A percentile compares a stretch with the other conserved stretches of the same genome.
These are phyloP conservation scores for Pogonomyrmex californicus DNA, from an alignment of 1,140 invertebrate genomes.

Conservation along the genomic window DNA sequence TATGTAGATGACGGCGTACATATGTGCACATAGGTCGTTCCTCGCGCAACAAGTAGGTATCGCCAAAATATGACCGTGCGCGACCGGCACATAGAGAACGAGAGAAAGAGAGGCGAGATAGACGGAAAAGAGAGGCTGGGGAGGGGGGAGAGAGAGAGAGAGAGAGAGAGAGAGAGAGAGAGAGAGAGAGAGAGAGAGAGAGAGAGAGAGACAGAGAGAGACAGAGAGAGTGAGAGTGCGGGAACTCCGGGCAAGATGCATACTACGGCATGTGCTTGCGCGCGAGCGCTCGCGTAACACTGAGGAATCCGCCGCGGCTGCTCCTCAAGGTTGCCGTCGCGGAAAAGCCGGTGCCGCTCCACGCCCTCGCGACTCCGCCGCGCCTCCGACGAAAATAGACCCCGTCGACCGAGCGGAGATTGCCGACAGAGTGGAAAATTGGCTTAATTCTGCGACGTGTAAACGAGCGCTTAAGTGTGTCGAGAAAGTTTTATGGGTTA, in stretches of 20 bases:
- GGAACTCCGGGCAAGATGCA: slow-evolving; percentile 17
- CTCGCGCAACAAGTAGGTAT: slow-evolving; percentile 84
- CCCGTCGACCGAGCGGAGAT: slow-evolving; percentile 33
- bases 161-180: slow-evolving; percentile 7
- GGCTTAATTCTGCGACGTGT: slow-evolving; percentile 48
- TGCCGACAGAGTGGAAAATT: slow-evolving; percentile 63
- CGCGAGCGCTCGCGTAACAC: slow-evolving; percentile 36
- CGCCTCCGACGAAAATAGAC: slow-evolving; percentile 56
- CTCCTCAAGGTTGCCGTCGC: slow-evolving; percentile 50
- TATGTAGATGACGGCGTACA: slow-evolving; percentile 67
- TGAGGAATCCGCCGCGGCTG: slow-evolving; percentile 44
- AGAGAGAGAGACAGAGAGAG: slow-evolving; percentile 19
- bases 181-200: slow-evolving; percentile 4
- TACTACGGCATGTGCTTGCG: neutral
- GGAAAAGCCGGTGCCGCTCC: slow-evolving; percentile 43
- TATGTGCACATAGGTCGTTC: slow-evolving; percentile 69
- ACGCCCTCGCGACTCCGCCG: slow-evolving; percentile 27
- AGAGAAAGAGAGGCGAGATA: slow-evolving; percentile 27
- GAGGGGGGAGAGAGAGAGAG: neutral
- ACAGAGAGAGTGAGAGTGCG: neutral
- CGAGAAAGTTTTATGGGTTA: slow-evolving; percentile 63
- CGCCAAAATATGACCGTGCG: slow-evolving; percentile 82
- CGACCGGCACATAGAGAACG: slow-evolving; percentile 56
- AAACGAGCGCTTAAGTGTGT: slow-evolving; percentile 58
- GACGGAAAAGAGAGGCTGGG: neutral